A percentile compares a stretch with the other conserved stretches of the same genome.
These are phyloP conservation scores for Xerus inauris DNA, from an alignment of 2,113 vertebrate species.

Conservation along the genomic window DNA sequence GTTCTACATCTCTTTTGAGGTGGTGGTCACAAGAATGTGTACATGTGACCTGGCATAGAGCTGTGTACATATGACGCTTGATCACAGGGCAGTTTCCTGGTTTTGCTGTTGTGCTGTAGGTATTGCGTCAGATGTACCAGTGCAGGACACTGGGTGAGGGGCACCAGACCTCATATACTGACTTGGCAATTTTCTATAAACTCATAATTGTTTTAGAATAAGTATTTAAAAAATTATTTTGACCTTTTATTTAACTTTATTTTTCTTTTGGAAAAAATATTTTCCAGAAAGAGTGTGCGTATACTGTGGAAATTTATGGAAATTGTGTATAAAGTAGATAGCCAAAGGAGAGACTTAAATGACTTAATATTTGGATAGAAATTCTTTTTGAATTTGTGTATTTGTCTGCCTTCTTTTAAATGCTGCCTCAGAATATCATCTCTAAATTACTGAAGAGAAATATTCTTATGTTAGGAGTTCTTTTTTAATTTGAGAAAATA, in stretches of 20 bases:
- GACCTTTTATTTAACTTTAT: neutral
- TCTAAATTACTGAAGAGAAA: neutral
- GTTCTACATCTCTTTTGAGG: neutral
- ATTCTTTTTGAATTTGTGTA: neutral
- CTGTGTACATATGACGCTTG: accelerated
- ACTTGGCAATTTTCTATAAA: neutral
- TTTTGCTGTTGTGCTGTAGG: neutral
- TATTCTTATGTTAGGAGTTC: neutral
- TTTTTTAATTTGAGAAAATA: constrained; percentile 12
- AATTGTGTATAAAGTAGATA: neutral
- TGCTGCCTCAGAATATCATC: neutral
- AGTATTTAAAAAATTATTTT: neutral
- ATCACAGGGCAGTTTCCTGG: neutral
- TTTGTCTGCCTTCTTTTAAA: neutral
- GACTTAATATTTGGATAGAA: neutral
- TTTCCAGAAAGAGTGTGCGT: neutral
- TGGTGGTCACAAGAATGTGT: too few species aligned
- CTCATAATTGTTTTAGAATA: neutral
- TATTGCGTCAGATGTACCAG: neutral
- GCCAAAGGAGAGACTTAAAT: neutral
- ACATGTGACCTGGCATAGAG: accelerated
- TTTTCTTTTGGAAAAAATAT: constrained; percentile 1
- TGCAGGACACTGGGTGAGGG: too few species aligned
- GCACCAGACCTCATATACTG: neutral
- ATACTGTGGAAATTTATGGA: neutral